Conservation (phyloP, 1,140 invertebrate species). For the Aphaenogaster ashmeadi region DNA sequence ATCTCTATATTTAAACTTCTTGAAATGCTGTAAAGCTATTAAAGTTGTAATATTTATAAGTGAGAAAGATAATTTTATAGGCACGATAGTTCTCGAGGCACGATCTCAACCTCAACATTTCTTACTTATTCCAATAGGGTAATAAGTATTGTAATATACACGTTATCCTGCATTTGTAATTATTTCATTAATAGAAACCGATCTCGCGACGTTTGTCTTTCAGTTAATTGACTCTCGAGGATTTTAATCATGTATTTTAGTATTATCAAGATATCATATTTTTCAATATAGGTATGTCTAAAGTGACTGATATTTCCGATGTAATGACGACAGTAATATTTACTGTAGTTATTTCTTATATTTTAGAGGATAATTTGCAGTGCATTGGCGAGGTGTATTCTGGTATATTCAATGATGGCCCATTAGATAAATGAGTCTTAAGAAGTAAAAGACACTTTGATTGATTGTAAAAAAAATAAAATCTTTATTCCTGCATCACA, state of each 20-base stretch:
- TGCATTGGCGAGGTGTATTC: not conserved
- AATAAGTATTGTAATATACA: not conserved
- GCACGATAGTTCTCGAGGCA: not conserved
- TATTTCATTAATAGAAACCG: slow-evolving; percentile 53
- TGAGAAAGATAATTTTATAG: not conserved
- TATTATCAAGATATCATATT: not conserved
- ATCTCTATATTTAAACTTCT: not conserved
- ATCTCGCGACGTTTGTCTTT: not conserved
- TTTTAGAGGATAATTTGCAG: slow-evolving; percentile 29
- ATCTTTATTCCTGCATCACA: too few species aligned
- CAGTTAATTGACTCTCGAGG: not conserved
- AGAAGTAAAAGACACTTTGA: not conserved
- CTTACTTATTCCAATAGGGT: not conserved
- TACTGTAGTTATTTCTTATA: not conserved
- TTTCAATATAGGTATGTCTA: not conserved
- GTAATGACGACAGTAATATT: not conserved
- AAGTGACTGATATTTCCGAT: not conserved
- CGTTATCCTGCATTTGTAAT: slow-evolving; percentile 13
- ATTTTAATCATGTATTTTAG: slow-evolving; percentile 29
- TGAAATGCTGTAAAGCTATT: not conserved
- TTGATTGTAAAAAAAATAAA: not conserved
- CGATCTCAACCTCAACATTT: not conserved
- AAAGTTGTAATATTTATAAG: not conserved
- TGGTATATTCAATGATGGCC: not conserved
- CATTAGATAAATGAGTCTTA: not conserved